Conservation (phyloP, 2,797 vertebrate genomes). For the Nyctalus aviator region DNA sequence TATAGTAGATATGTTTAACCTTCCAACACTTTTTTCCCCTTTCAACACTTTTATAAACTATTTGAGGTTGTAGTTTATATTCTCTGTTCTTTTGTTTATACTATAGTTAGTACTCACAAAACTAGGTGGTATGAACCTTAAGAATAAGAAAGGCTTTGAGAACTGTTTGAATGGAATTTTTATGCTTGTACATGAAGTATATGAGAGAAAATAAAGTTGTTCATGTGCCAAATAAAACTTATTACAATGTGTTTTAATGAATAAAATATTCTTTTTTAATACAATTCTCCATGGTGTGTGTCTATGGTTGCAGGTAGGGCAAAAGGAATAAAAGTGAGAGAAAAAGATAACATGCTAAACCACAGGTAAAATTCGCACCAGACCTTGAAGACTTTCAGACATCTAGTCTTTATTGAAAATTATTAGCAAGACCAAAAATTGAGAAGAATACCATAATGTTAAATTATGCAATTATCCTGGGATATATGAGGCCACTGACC, state of each 20-base stretch:
- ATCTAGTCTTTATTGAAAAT: conserved; percentile 57
- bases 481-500: conserved; percentile 1
- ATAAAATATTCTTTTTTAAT: background rate
- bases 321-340: background rate
- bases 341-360: background rate
- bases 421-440: background rate
- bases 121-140: background rate
- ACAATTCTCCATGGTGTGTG: background rate
- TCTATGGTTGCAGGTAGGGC: background rate
- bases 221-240: conserved; percentile 9
- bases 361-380: background rate
- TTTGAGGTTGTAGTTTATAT: background rate
- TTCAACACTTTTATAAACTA: background rate
- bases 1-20: background rate
- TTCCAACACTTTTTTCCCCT: background rate
- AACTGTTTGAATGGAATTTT: background rate
- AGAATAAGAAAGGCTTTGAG: conserved; percentile 32
- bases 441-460: conserved; percentile 8
- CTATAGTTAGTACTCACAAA: background rate
- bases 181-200: conserved; percentile 46
- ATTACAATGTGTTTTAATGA: conserved; percentile 26
- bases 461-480: conserved; percentile 48
- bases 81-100: background rate
- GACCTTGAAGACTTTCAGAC: background rate
- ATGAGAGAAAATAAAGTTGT: conserved; percentile 33